Percentiles rank a stretch among this genome's conserved stretches.
Conservation (phyloP, 1,140 invertebrate species). For the Euura saliciscinereae region DNA sequence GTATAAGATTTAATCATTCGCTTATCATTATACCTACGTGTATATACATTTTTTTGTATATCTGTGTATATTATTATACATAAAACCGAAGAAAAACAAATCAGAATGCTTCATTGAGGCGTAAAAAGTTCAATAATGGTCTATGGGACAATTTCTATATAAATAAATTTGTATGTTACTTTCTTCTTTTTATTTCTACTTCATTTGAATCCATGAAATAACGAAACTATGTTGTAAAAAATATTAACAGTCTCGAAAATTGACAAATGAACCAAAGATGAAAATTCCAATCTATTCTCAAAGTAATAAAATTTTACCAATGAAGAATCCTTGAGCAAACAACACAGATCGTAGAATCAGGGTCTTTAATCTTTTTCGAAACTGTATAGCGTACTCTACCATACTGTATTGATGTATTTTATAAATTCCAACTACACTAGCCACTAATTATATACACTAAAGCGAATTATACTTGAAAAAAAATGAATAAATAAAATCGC, state of each 20-base stretch:
- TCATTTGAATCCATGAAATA: neutral
- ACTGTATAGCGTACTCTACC: neutral
- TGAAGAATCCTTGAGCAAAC: too few relatives aligned
- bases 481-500: neutral
- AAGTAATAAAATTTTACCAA: too few relatives aligned
- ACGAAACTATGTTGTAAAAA: neutral
- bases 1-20: too few relatives aligned
- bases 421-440: neutral
- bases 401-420: constrained; percentile 3
- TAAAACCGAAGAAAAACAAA: too few relatives aligned
- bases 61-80: too few relatives aligned
- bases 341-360: too few relatives aligned
- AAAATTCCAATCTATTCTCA: too few relatives aligned
- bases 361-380: neutral
- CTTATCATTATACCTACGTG: too few relatives aligned
- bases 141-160: constrained; percentile 1
- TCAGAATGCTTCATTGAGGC: too few relatives aligned
- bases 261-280: neutral
- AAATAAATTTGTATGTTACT: neutral
- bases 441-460: constrained; percentile 2
- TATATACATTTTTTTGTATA: too few relatives aligned
- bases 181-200: neutral
- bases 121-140: neutral
- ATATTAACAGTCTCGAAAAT: neutral
- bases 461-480: neutral